Evolutionary conservation across 2,797 vertebrate species (phyloP), one percentile per base, ranked within the genome.

Genomic region (Cygnus olor): DNA sequence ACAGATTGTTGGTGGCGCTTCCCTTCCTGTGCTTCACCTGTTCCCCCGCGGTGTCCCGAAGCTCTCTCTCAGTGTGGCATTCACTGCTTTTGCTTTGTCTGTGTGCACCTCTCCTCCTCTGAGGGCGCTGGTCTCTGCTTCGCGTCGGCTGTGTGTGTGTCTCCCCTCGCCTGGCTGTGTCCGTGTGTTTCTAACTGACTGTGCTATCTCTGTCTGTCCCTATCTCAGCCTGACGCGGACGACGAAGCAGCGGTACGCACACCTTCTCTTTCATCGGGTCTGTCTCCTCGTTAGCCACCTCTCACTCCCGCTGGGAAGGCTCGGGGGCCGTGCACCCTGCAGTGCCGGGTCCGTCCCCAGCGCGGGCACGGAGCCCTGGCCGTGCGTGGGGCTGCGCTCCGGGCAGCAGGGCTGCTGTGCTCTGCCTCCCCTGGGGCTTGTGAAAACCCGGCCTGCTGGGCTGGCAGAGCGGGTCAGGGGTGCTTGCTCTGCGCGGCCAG

Each of bases 231-330:
- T 97, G 98, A 98, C 98, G 96, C 53, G 96, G 98, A 99, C 96
- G 98, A 99, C 91, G 98, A 99, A 97, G 98, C 98, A 98, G 98
- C 97, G 99, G 99, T 99, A 99, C 61, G 99, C 97, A 96, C 85
- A 87, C 93, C 96, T 98, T 98, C 96, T 96, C 97, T 97, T 98
- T 96, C 96, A 7, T 57, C 2, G 91, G 88, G 38, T 69, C 95
- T 74, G 32, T 42, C 69, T 80, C 83, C 57, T 85, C 22, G 0
- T 60, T 42, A 32, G 20, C 49, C 11, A 2, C 69, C 36, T 63
- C 38, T 44, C 42, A 19, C 28, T 64, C 40, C 40, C 30, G 38
- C 17, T 42, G 6, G 9, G 51, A 32, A 42, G 61, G 61, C 38
- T 64, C 28, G 15, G 10, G 53, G 53, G 53, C 53, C 16, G 9